Evolutionary conservation across 2,113 vertebrate species (phyloP).

Genomic region (Hymenochirus boettgeri): DNA sequence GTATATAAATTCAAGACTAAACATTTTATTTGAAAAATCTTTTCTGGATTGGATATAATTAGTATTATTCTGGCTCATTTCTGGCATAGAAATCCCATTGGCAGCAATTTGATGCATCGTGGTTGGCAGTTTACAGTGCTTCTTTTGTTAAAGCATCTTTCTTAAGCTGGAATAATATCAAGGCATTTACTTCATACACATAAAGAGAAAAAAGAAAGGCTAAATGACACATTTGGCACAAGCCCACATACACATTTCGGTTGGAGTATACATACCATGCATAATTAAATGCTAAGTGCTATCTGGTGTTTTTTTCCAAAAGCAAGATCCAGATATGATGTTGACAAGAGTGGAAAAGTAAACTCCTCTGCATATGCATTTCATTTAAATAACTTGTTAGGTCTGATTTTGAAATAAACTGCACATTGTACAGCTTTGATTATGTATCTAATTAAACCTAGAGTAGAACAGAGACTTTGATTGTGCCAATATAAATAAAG

Average conservation of each 20-base stretch:
- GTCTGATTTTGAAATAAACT: neutral
- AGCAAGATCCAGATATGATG: neutral
- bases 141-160: constrained; percentile 8
- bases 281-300: constrained; percentile 10
- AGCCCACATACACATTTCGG: neutral
- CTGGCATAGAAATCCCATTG: constrained; percentile 20
- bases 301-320: constrained; percentile 1
- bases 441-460: neutral
- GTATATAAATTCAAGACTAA: no score
- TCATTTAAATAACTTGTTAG: constrained; percentile 1
- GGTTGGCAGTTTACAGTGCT: constrained; percentile 20
- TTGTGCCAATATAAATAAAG: no score
- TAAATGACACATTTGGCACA: constrained; percentile 16
- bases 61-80: constrained; percentile 1
- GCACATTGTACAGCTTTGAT: neutral
- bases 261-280: constrained; percentile 3
- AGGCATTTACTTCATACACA: constrained; percentile 15
- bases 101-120: constrained; percentile 9
- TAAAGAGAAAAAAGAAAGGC: constrained; percentile 2
- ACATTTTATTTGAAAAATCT: no score
- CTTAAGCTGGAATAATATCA: constrained; percentile 6
- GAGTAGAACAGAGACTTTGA: neutral
- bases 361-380: neutral
- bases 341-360: neutral
- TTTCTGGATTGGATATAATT: constrained; percentile 12